Conservation (phyloP, 2,113 vertebrate species). For the Hiodon tergisus region DNA sequence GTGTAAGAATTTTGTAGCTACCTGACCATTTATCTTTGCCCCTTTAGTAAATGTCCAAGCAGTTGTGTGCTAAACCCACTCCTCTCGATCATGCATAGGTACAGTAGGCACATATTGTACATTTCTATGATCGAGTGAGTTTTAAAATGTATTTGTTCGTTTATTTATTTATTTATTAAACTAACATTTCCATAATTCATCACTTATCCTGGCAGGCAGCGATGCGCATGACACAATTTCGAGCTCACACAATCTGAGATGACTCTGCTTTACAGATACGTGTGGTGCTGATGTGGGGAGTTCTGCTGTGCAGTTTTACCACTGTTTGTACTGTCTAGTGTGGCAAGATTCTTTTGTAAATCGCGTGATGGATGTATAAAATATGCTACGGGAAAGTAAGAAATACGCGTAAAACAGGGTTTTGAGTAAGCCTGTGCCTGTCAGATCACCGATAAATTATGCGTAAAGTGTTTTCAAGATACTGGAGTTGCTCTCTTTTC, state of each 20-base stretch:
- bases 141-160: too few relatives aligned
- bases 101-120: too few relatives aligned
- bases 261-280: slow-evolving; percentile 38
- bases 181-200: slow-evolving; percentile 2
- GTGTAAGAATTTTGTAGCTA: too few relatives aligned
- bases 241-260: slow-evolving; percentile 14
- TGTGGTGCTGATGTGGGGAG: slow-evolving; percentile 56
- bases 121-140: too few relatives aligned
- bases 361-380: slow-evolving; percentile 8
- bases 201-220: slow-evolving; percentile 47
- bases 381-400: background rate
- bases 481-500: slow-evolving; percentile 42
- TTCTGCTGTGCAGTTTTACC: slow-evolving; percentile 23
- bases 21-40: too few relatives aligned
- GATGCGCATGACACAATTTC: slow-evolving; percentile 32
- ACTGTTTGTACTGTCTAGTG: slow-evolving; percentile 4
- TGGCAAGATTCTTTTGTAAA: slow-evolving; percentile 6
- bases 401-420: background rate
- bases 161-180: background rate
- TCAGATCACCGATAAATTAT: slow-evolving; percentile 13
- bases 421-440: background rate
- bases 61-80: too few relatives aligned
- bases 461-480: slow-evolving; percentile 34
- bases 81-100: too few relatives aligned
- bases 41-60: too few relatives aligned